Evolutionary conservation across 2,888 invertebrate genomes (phyloP).

Genomic region (Eupithecia vulgata): DNA sequence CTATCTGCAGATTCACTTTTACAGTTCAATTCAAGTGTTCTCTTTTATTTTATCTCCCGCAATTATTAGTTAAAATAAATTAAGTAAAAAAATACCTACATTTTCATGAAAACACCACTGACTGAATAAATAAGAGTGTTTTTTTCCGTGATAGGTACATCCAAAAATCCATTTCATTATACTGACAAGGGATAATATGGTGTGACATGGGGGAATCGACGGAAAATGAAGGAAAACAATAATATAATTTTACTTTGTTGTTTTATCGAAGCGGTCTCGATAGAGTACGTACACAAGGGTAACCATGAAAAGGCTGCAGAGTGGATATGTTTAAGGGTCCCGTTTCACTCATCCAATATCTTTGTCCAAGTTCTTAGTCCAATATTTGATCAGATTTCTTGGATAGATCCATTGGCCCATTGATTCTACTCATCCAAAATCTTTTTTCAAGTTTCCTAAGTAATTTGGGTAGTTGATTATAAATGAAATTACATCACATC

Average conservation of each 20-base stretch:
- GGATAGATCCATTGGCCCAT: no score
- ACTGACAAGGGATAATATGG: slow-evolving; percentile 64
- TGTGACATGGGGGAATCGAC: slow-evolving; percentile 52
- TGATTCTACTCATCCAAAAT: no score
- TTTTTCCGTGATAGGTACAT: slow-evolving; percentile 49
- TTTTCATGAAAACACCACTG: not conserved
- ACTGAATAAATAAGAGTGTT: slow-evolving; percentile 28
- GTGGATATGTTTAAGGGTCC: not conserved
- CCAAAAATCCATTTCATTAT: slow-evolving; percentile 62
- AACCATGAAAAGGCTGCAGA: not conserved
- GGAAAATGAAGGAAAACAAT: slow-evolving; percentile 32
- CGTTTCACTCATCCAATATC: no score
- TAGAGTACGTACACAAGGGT: not conserved
- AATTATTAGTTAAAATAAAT: no score
- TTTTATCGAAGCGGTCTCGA: not conserved
- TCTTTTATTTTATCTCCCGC: no score
- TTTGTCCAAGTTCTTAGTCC: no score
- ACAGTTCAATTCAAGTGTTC: no score
- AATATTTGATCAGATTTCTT: no score
- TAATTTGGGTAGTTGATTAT: no score
- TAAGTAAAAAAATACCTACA: not conserved
- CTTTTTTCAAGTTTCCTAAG: no score
- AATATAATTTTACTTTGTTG: slow-evolving; percentile 3
- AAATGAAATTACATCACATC: no score
- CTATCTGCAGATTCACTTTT: no score